Evolutionary conservation across 2,888 invertebrate genomes (phyloP), one percentile per base, ranked within the genome.

Genomic region (Toxonevra muliebris): DNA sequence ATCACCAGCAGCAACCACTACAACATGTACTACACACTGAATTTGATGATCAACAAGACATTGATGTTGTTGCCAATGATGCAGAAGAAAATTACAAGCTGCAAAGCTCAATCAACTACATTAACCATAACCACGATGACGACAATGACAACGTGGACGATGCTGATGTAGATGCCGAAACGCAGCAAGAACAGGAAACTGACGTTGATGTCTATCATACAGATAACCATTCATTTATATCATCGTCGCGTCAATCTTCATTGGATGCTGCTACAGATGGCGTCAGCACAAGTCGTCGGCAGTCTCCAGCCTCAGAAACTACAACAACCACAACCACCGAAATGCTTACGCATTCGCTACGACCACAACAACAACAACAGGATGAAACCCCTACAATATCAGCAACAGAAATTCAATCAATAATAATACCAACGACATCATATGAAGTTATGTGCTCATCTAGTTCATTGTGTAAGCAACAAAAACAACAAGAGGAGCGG

Each of bases 61-160:
- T 91, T 65, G 92, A 92, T 79, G 91, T 91, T 45, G 91, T 91
- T 53, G 89, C 89, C 19, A 90, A 90, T 73, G 91, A 90, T 70
- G 88, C 87, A 15, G 80, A 79, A n/a, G 78, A 79, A 9, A 75
- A 74, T 0, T 12, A 57, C 13, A 20, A 40, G 17, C 17, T 17
- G 15, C 19, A 69, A 73, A 13, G 57, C 15, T 12, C 12, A 8
- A 15, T 3, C 13, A 15, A 50, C 68, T 66, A 64, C 42, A 65
- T 65, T 43, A 65, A 65, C 13, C 68, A 48, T 41, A 42, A 63
- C 13, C 52, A 62, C 12, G 61, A 70, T 20, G 65, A 70, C 15
- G 65, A 69, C 19, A 64, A 70, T 7, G 66, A 73, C 43, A 69
- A 69, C 42, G 69, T 63, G 15, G 48, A 50, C 43, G 66, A 69